Percentiles rank a stretch among this genome's conserved stretches.
phyloP scores from a whole-genome alignment of 2,113 vertebrate genomes.

The Marmota flaviventris region DNA sequence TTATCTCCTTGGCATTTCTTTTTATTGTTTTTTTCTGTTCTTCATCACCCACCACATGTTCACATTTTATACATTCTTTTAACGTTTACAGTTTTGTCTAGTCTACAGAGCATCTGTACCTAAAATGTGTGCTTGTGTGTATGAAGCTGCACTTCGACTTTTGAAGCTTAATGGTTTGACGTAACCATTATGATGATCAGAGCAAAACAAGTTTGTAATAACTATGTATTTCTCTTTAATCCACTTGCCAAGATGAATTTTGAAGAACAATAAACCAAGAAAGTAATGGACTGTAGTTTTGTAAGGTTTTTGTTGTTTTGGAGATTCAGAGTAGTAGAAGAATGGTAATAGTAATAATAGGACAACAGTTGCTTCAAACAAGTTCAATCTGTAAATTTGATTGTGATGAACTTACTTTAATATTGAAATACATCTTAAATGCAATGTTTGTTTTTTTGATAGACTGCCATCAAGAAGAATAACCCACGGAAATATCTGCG shows the following conservation, averaged over 20 bases:
- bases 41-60: neutral
- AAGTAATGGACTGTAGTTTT: neutral
- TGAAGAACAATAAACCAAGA: neutral
- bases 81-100: neutral
- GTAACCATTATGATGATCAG: neutral
- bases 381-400: neutral
- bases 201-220: neutral
- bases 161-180: neutral
- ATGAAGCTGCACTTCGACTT: neutral
- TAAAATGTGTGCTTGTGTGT: neutral
- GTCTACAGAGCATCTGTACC: neutral
- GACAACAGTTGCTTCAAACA: neutral
- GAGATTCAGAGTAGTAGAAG: neutral
- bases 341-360: neutral
- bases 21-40: neutral
- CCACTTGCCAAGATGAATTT: neutral
- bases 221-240: neutral
- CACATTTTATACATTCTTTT: neutral
- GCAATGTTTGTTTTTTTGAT: slow-evolving; percentile 21
- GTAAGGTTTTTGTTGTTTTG: neutral
- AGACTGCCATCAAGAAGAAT: slow-evolving; percentile 98
- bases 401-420: neutral
- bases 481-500: slow-evolving; percentile 98
- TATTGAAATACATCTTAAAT: neutral
- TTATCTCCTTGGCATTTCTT: neutral